Base-by-base conservation (phyloP, 2,797 vertebrate species). In the Uromys caudimaculatus region DNA sequence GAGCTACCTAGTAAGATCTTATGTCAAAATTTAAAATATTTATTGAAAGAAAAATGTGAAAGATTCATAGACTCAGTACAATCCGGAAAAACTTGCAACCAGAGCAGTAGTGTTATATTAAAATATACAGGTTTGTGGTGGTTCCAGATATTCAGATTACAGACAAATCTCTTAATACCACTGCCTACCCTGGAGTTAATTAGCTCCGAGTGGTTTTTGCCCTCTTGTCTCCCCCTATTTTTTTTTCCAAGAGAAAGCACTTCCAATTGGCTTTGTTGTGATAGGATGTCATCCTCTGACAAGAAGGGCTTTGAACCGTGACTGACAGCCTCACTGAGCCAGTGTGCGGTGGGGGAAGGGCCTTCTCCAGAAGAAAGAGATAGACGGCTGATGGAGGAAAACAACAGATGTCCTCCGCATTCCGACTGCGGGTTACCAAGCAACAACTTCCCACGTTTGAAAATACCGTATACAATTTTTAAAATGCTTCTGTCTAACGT, bases 371-470 rank as follows among this genome's bases (percentile, higher is more conserved):
- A 94, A 95, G 94, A 95, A 92, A 81, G 95, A 86, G 81, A 35
- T 79, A 92, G 95, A 97, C 89, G 84, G 54, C 88, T 83, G 85
- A 91, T 56, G 50, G 85, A 94, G 90, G 85, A 96, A 97, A 98
- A 97, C 97, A 96, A 95, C 97, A 98, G 97, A 97, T 97, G 97
- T 96, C 87, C 90, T 97, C 92, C 85, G 89, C 95, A 97, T 98
- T 96, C 95, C 95, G 95, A 67, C 76, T 44, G 19, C 17, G 75
- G 90, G 97, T 97, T 97, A 97, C 97, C 94, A 96, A 82, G 97
- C 97, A 98, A 97, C 95, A 0, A 38, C 95, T 89, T 97, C 97
- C 97, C 89, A 97, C 96, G 92, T 96, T 97, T 97, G 91, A 93
- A 96, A 85, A 87, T 96, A 96, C 78, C 95, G 93, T 94, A 93